Evolutionary conservation across 2,113 vertebrate genomes (phyloP), one percentile per base, ranked within the genome.

Genomic region (Rissa tridactyla): DNA sequence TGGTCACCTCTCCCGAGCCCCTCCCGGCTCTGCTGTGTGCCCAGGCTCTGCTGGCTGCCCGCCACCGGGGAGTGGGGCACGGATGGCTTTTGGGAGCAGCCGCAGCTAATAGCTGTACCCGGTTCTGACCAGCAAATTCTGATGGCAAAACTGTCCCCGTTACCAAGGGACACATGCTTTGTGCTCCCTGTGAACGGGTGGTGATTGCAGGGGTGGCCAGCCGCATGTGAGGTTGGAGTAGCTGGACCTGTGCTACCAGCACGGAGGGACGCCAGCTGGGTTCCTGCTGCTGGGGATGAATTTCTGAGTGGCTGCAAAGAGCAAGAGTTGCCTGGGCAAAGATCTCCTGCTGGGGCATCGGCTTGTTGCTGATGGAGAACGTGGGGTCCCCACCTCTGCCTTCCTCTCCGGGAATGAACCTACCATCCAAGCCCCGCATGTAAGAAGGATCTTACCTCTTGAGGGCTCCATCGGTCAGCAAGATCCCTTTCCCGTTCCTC

Each of bases 401-500:
- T 34, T 42, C 23, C 34, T 52, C 11, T 77, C 32, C 47, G n/a
- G 23, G 47, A 36, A 32, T 1, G 19, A 34, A 64, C 22, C 19
- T n/a, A 9, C 20, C 23, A 19, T 34, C 52, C 42, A 55, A 77
- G 40, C 2, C 55, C 15, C 0, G 0, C 10, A 3, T 2, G 10
- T 14, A 30, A 64, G 23, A 64, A 64, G 13, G 46, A 9, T 73
- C 76, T 93, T 98, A 98, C 98, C 98, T 98, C 90, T 97, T 95
- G 79, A 88, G 19, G 58, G 68, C 62, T 94, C 95, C 93, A 29
- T 85, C 92, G 0, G 70, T 40, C 38, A 91, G 73, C 13, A 83
- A 52, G 66, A 15, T 91, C 57, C 96, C 97, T 11, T 91, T 96
- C 46, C 96, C 65, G 0, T 97, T 97, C 82, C 87, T 97, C 65